Conservation (phyloP, 30 jellyfish, hydroid and myxozoan genomes). For the Aurelia sp. region DNA sequence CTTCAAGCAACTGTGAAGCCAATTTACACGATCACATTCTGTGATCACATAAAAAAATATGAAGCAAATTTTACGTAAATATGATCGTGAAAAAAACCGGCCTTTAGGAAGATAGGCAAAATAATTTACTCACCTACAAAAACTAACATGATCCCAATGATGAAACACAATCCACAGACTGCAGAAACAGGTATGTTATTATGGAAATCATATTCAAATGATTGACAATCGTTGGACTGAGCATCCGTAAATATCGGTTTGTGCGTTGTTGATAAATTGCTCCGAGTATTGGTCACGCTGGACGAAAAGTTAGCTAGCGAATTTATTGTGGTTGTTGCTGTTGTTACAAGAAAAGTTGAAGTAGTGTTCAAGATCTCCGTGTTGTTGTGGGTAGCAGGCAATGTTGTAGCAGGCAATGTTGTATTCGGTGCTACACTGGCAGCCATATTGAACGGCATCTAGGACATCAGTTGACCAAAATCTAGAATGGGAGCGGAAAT, state of each 20-base stretch:
- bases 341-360: neutral
- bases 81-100: no score
- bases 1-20: no score
- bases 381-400: neutral
- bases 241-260: constrained; percentile 5
- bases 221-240: constrained; percentile 23
- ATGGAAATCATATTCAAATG: constrained; percentile 78
- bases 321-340: constrained; percentile 10
- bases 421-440: neutral
- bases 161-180: constrained; percentile 82
- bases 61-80: no score
- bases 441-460: constrained; percentile 4
- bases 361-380: neutral
- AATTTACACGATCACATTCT: no score
- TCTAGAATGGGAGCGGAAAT: neutral
- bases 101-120: neutral
- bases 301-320: neutral
- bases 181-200: constrained; percentile 74
- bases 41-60: no score
- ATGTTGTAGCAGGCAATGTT: neutral
- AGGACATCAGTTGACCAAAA: neutral
- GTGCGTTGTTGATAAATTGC: constrained; percentile 25
- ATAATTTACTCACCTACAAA: constrained; percentile 60
- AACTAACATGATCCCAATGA: constrained; percentile 69
- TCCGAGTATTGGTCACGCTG: neutral